Evolutionary conservation across 2,797 vertebrate genomes (phyloP).

Genomic region (Chelmon rostratus): DNA sequence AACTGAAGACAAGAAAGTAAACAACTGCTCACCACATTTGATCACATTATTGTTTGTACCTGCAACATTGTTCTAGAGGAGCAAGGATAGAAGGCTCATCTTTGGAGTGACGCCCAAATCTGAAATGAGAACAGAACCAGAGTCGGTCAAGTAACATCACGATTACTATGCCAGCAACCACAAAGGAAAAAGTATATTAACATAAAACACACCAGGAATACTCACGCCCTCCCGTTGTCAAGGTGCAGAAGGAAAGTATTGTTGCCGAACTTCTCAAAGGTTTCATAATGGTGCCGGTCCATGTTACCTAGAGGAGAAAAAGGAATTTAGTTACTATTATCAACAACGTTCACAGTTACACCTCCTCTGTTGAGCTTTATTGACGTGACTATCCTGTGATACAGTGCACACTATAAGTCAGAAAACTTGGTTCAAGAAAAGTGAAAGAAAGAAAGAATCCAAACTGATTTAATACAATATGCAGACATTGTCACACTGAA

Average conservation of each 20-base stretch:
- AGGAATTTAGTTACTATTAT: neutral
- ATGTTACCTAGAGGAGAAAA: slow-evolving; percentile 89
- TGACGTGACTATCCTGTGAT: neutral
- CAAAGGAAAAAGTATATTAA: neutral
- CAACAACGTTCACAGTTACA: neutral
- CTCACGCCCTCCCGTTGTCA: slow-evolving; percentile 96
- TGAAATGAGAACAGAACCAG: slow-evolving; percentile 60
- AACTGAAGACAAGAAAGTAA: too few species aligned
- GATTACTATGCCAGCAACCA: neutral
- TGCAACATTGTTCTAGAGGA: slow-evolving; percentile 95
- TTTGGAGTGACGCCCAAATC: slow-evolving; percentile 95
- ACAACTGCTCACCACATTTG: too few species aligned
- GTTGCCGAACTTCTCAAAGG: slow-evolving; percentile 96
- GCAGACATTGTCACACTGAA: neutral
- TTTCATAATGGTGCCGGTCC: slow-evolving; percentile 97
- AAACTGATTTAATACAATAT: neutral
- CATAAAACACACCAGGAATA: neutral
- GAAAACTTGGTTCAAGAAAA: too few species aligned
- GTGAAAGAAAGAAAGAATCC: neutral
- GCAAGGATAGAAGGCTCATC: slow-evolving; percentile 94
- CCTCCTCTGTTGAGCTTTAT: neutral
- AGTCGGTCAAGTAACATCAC: neutral
- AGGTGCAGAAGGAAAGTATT: slow-evolving; percentile 93
- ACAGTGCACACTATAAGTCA: neutral
- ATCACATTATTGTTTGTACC: slow-evolving; percentile 79